Evolutionary conservation across 2,888 invertebrate species (phyloP).

Genomic region (Odontothrips loti): DNA sequence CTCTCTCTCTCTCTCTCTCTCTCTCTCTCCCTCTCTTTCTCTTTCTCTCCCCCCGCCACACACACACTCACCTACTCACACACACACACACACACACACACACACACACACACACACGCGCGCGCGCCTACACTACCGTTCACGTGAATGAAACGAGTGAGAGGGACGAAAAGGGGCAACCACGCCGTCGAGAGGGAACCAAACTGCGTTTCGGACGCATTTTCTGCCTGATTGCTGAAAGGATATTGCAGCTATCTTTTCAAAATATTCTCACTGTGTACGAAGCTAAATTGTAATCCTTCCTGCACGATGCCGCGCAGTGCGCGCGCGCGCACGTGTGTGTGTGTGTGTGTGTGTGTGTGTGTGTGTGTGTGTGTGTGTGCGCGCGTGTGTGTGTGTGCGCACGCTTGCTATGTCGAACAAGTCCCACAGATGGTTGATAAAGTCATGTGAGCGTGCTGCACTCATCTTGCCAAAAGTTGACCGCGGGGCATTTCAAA

Average conservation of each 20-base stretch:
- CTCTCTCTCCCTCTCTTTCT: not conserved
- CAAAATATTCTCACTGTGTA: not conserved
- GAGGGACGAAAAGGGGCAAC: no score
- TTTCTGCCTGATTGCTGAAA: no score
- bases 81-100: no score
- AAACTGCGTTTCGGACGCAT: no score
- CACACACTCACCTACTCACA: no score
- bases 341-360: not conserved
- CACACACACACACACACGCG: no score
- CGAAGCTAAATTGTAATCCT: not conserved
- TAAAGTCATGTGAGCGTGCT: constrained; percentile 11
- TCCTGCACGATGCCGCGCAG: not conserved
- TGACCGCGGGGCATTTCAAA: constrained; percentile 19
- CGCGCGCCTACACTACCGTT: no score
- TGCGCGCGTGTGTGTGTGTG: not conserved
- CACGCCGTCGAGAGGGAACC: no score
- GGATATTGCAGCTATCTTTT: not conserved
- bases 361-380: not conserved
- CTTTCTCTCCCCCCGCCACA: not conserved
- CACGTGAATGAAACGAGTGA: no score
- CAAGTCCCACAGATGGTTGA: constrained; percentile 8
- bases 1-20: not conserved
- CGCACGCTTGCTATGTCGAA: not conserved
- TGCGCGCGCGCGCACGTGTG: not conserved
- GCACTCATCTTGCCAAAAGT: constrained; percentile 16